These are phyloP conservation scores for Pachydiplax longipennis DNA, from an alignment of 2,888 invertebrate species.

Conservation along the genomic window DNA sequence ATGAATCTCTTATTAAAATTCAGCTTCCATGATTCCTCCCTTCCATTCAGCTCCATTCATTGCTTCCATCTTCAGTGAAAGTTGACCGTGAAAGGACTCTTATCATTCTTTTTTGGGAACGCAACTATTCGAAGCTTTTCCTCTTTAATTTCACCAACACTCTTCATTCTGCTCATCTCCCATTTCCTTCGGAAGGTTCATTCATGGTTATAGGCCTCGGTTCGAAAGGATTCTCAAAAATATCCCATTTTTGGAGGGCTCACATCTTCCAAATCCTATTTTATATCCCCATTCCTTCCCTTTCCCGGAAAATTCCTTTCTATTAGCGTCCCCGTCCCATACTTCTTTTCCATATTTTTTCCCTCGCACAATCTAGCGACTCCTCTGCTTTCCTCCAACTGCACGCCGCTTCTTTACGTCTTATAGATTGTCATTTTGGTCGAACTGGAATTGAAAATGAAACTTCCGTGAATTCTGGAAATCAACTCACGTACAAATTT, in stretches of 20 bases:
- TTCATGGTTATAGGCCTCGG: background rate
- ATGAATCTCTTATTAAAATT: background rate
- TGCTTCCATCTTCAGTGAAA: background rate
- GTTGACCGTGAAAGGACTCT: background rate
- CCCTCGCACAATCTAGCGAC: background rate
- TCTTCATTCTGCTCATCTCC: background rate
- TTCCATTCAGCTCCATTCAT: background rate
- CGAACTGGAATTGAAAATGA: no score
- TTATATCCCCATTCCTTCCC: background rate
- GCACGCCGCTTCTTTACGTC: no score
- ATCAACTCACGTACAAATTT: no score
- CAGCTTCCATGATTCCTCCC: background rate
- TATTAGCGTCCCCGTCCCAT: background rate
- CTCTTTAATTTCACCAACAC: background rate
- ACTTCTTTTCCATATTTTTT: background rate
- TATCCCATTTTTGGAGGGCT: background rate
- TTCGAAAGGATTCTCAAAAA: background rate
- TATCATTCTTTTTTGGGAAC: background rate
- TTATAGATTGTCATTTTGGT: no score
- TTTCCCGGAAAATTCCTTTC: background rate
- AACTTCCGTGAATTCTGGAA: no score
- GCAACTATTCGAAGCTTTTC: no score
- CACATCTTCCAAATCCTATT: background rate
- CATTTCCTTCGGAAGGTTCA: background rate
- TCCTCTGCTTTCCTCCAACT: no score